These are phyloP conservation scores for Gryllus longicercus DNA, from an alignment of 2,888 invertebrate species.

Conservation along the genomic window DNA sequence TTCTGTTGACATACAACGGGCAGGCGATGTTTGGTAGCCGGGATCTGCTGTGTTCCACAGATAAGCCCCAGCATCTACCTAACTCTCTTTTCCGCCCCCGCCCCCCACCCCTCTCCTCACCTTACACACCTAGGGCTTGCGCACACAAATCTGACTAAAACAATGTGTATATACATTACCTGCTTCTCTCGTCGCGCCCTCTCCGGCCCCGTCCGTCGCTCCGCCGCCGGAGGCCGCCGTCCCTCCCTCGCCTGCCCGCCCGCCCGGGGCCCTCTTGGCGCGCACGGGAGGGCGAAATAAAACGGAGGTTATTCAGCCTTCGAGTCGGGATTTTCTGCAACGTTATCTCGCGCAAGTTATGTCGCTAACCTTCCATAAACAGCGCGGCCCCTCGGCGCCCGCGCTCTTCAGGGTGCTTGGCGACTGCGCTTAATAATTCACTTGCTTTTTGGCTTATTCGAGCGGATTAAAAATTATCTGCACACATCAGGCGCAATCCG, in stretches of 20 bases:
- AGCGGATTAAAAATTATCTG: constrained; percentile 1
- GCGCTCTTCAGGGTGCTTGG: background rate
- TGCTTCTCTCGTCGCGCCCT: background rate
- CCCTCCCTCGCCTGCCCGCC: background rate
- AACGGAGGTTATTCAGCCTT: constrained; percentile 4
- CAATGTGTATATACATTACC: constrained; percentile 17
- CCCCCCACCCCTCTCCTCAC: background rate
- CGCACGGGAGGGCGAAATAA: background rate
- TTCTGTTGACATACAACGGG: constrained; percentile 17
- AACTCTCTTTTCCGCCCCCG: background rate
- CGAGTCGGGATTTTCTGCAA: constrained; percentile 7
- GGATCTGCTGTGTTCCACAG: constrained; percentile 10
- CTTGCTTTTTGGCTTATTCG: background rate
- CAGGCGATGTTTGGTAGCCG: constrained; percentile 17
- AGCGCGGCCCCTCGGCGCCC: background rate
- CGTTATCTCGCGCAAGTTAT: constrained; percentile 10
- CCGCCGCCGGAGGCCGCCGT: background rate
- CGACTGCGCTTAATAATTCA: background rate
- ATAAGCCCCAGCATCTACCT: constrained; percentile 17
- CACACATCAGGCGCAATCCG: background rate
- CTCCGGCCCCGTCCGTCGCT: background rate
- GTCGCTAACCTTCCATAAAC: constrained; percentile 17
- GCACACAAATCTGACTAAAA: constrained; percentile 17
- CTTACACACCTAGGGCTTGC: background rate
- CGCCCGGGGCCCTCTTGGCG: background rate